Evolutionary conservation across 2,113 vertebrate species (phyloP), one percentile per base, ranked within the genome.

Genomic region (Elaphurus davidianus): DNA sequence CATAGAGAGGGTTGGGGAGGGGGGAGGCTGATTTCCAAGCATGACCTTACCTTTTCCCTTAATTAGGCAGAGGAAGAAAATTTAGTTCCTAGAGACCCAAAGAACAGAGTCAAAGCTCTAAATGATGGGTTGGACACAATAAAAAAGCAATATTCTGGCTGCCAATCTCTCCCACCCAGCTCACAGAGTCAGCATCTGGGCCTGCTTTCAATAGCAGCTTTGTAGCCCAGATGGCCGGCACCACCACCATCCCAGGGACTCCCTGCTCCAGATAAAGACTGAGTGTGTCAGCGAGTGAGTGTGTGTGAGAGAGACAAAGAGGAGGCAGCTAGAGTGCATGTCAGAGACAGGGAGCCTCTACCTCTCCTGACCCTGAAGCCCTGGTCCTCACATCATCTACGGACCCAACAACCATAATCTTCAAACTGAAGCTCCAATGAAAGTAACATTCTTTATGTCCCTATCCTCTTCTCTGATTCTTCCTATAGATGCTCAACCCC

Each of bases 201-300:
- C 81, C 78, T 36, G 40, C 52, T 78, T 92, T 98, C 98, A 98
- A 97, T 92, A 78, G 98, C 92, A 87, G 97, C 98, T 98, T 97
- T 98, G 97, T 97, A 30, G 95, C 74, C 87, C 96, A 97, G 94
- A 96, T 76, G 92, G 94, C 92, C 94, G 55, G 94, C 55, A 88
- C 93, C 16, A 86, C 91, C 21, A 12, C 94, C 97, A 67, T 52
- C 55, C 94, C 1, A 74, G 27, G 71, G 79, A 11, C 84, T 95
- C 54, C 78, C 78, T 2, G 60, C 71, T 59, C 71, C 71, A 62
- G 59, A 95, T 11, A 43, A 50, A 87, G 59, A 13, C 45, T 10
- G 30, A 47, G 54, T 15, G 83, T 59, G 5, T 74, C 81, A 25
- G 21, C 13, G 13, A 55, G 10, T 23, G 43, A 19, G 21, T 21